A percentile compares a stretch with the other conserved stretches of the same genome.
Conservation (phyloP, 1,140 invertebrate species). For the Drosophila bifasciata region DNA sequence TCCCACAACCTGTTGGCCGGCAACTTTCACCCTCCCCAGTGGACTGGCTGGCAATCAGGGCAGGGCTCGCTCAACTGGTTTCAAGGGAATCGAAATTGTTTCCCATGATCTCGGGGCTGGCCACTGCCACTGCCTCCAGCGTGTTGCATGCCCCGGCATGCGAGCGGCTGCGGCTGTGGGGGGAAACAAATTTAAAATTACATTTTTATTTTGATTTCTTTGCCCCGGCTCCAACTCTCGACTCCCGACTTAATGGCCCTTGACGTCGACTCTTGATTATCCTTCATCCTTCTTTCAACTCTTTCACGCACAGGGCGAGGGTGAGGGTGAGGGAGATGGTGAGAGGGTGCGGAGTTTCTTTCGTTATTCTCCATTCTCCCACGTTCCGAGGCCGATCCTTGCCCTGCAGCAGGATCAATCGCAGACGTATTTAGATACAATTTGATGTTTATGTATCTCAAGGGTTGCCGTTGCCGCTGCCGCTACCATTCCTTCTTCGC, state of each 20-base stretch:
- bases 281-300: conserved; percentile 49
- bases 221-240: neutral
- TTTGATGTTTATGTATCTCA: conserved; percentile 55
- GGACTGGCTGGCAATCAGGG: conserved; percentile 27
- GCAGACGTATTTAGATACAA: conserved; percentile 56
- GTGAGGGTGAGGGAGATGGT: too few species aligned
- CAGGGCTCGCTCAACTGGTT: conserved; percentile 35
- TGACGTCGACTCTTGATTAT: conserved; percentile 58
- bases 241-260: conserved; percentile 55
- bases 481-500: conserved; percentile 1
- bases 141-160: too few species aligned
- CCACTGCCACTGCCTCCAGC: neutral
- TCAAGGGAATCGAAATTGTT: conserved; percentile 4
- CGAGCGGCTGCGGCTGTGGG: neutral
- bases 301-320: conserved; percentile 48
- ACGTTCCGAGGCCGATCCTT: conserved; percentile 53
- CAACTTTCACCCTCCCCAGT: conserved; percentile 31
- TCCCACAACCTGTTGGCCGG: conserved; percentile 25
- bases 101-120: conserved; percentile 19
- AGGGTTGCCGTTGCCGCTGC: conserved; percentile 29
- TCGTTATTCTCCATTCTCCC: conserved; percentile 51
- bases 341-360: conserved; percentile 7
- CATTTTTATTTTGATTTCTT: conserved; percentile 57
- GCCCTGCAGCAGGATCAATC: conserved; percentile 48
- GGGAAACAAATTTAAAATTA: conserved; percentile 35